phyloP scores from a whole-genome alignment of 2,113 vertebrate genomes.

The Phainopepla nitens region DNA sequence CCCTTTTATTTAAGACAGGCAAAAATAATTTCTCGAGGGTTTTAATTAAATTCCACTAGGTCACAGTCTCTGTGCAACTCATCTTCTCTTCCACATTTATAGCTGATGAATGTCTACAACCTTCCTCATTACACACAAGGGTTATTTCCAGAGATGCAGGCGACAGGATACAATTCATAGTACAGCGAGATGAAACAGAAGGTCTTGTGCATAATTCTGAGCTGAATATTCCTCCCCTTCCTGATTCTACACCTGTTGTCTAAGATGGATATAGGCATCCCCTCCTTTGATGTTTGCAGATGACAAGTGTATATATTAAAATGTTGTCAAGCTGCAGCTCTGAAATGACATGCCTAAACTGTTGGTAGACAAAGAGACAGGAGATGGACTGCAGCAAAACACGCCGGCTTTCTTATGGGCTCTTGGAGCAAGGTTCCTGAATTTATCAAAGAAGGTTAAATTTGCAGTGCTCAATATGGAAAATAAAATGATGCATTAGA shows the following conservation, averaged over 20 bases:
- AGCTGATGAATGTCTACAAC: not conserved
- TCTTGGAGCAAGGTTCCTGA: not conserved
- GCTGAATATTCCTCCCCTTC: not conserved
- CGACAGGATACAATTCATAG: not conserved
- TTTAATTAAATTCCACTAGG: not conserved
- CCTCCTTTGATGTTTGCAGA: not conserved
- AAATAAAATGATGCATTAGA: not conserved
- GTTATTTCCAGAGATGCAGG: not conserved
- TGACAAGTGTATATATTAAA: not conserved
- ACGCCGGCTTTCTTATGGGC: fast-evolving
- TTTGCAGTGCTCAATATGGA: not conserved
- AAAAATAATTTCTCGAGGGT: not conserved
- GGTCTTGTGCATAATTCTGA: not conserved
- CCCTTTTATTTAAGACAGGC: not conserved
- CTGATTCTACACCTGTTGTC: not conserved
- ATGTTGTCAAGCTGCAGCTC: not conserved
- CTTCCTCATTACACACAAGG: not conserved
- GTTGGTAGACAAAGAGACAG: not conserved
- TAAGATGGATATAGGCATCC: not conserved
- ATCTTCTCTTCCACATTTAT: not conserved
- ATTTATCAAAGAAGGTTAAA: not conserved
- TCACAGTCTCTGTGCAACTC: not conserved
- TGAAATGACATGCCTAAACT: not conserved
- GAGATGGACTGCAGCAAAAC: not conserved
- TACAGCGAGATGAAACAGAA: not conserved